A percentile compares a stretch with the other conserved stretches of the same genome.
phyloP scores from a whole-genome alignment of 92 coral and sea anemone genomes.

The Heteractis magnifica region DNA sequence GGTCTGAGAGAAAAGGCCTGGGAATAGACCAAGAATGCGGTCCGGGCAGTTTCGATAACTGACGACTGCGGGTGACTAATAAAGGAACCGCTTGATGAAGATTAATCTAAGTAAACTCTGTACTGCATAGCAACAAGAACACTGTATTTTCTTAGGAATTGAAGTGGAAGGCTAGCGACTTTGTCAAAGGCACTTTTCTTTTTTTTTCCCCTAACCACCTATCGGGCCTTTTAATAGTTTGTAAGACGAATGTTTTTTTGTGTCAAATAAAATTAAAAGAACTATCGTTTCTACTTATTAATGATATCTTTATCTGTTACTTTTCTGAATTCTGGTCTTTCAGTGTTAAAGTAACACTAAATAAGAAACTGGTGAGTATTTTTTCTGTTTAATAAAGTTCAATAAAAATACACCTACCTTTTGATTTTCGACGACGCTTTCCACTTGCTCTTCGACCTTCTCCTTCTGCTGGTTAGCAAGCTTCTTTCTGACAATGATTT shows the following conservation, averaged over 20 bases:
- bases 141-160: not conserved
- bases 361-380: not conserved
- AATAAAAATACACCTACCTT: not conserved
- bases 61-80: not conserved
- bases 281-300: too few species aligned
- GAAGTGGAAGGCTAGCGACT: not conserved
- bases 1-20: too few species aligned
- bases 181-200: not conserved
- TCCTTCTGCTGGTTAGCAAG: not conserved
- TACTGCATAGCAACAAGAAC: not conserved
- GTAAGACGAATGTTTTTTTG: too few species aligned
- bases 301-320: too few species aligned
- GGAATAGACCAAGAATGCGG: too few species aligned
- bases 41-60: too few species aligned
- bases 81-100: not conserved
- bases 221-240: not conserved
- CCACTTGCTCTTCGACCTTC: not conserved
- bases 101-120: not conserved
- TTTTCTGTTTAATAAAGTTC: not conserved
- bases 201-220: not conserved
- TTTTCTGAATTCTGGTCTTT: too few species aligned
- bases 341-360: not conserved
- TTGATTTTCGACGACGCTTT: not conserved
- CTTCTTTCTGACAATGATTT: slow-evolving; percentile 19
- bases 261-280: too few species aligned